These are phyloP conservation scores for Varecia variegata DNA, from an alignment of 2,797 vertebrate genomes.

Conservation along the genomic window DNA sequence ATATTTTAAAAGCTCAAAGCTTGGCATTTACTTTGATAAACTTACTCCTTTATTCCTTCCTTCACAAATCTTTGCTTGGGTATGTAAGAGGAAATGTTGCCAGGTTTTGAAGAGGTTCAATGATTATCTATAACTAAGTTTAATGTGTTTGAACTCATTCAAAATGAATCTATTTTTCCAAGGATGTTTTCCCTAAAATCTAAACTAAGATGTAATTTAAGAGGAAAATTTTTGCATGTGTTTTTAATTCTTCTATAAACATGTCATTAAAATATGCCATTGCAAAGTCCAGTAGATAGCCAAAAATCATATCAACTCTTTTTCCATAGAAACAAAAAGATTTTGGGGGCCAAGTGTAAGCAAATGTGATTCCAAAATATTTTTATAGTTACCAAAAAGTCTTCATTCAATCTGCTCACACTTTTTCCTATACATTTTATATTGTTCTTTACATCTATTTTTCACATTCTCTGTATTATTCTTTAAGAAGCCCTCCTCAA, in stretches of 20 bases:
- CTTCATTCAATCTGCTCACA: background rate
- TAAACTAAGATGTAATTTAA: slow-evolving; percentile 23
- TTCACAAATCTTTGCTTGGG: background rate
- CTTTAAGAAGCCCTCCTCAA: background rate
- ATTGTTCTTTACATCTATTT: background rate
- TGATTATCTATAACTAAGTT: slow-evolving; percentile 22
- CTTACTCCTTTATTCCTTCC: background rate
- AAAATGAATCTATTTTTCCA: slow-evolving; percentile 41
- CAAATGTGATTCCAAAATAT: slow-evolving; percentile 27
- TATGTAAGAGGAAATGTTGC: background rate
- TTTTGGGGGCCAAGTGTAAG: background rate
- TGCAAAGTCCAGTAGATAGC: background rate
- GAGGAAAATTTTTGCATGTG: background rate
- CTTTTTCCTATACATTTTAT: background rate
- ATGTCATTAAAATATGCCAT: slow-evolving; percentile 30
- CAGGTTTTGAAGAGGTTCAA: slow-evolving; percentile 19
- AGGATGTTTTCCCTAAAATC: background rate
- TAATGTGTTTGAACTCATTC: slow-evolving; percentile 10
- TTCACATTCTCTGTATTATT: background rate
- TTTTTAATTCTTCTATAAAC: slow-evolving; percentile 58
- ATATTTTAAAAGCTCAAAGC: background rate
- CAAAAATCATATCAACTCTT: background rate
- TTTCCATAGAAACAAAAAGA: background rate
- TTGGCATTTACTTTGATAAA: background rate
- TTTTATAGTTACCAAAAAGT: background rate